These are phyloP conservation scores for Festucalex cinctus DNA, from an alignment of 2,113 vertebrate genomes.

Conservation along the genomic window DNA sequence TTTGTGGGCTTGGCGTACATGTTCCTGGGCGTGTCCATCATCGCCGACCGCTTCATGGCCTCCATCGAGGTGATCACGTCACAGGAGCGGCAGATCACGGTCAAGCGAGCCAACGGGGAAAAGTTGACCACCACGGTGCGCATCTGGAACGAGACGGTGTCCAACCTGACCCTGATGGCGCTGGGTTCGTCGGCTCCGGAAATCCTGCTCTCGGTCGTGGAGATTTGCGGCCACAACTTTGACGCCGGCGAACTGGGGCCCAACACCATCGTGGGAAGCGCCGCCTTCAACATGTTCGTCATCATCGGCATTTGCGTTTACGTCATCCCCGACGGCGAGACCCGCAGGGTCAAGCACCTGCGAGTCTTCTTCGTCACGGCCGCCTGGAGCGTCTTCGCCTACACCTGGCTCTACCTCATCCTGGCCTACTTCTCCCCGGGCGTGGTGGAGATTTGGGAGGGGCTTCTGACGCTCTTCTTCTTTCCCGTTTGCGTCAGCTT, in stretches of 20 bases:
- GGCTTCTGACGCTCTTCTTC: conserved; percentile 92
- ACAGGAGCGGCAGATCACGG: conserved; percentile 89
- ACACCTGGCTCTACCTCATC: conserved; percentile 96
- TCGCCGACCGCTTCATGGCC: conserved; percentile 97
- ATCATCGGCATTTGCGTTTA: conserved; percentile 95
- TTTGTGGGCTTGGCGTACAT: conserved; percentile 91
- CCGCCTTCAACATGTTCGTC: conserved; percentile 98
- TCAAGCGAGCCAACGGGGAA: conserved; percentile 90
- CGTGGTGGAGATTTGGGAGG: conserved; percentile 93
- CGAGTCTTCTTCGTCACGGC: conserved; percentile 96
- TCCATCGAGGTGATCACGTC: conserved; percentile 99
- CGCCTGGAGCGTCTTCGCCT: conserved; percentile 94
- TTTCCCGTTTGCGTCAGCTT: conserved; percentile 93
- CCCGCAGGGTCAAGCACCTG: conserved; percentile 90
- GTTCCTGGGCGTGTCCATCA: conserved; percentile 97
- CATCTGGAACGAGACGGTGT: conserved; percentile 97
- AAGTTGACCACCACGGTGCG: conserved; percentile 89
- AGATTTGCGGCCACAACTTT: conserved; percentile 94
- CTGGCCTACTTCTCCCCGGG: conserved; percentile 89
- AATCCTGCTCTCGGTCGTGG: conserved; percentile 93
- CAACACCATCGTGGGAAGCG: conserved; percentile 97
- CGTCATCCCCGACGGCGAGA: conserved; percentile 89
- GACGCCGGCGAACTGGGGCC: conserved; percentile 87
- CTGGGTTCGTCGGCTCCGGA: conserved; percentile 94
- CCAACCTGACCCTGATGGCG: conserved; percentile 96